Percentiles rank a stretch among this genome's conserved stretches.
These are phyloP conservation scores for Lophotriccus pileatus DNA, from an alignment of 2,797 vertebrate genomes.

Conservation along the genomic window DNA sequence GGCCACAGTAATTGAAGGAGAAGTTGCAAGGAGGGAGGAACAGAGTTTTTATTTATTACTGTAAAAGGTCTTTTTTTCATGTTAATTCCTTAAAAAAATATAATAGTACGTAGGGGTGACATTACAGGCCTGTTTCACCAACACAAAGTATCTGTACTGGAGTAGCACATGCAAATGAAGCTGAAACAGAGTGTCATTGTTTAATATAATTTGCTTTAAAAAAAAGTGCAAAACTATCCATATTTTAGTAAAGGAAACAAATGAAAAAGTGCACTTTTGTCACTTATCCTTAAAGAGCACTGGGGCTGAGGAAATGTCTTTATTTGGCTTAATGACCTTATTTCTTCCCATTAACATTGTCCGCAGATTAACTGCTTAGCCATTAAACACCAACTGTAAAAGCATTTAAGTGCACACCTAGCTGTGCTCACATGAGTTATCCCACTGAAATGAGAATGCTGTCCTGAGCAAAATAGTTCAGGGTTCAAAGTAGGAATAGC, in stretches of 20 bases:
- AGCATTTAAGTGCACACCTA: neutral
- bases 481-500: neutral
- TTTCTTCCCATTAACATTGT: neutral
- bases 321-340: neutral
- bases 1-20: constrained; percentile 9
- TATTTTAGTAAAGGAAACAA: constrained; percentile 9
- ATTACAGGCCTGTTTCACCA: constrained; percentile 46
- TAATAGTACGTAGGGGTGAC: constrained; percentile 39
- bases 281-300: neutral
- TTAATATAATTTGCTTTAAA: constrained; percentile 20
- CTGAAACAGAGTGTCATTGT: constrained; percentile 52
- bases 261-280: neutral
- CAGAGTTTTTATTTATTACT: constrained; percentile 50
- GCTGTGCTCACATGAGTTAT: neutral
- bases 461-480: neutral
- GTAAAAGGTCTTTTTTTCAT: constrained; percentile 42
- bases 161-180: constrained; percentile 49
- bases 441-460: neutral
- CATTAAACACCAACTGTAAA: neutral
- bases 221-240: constrained; percentile 1
- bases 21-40: neutral
- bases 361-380: neutral
- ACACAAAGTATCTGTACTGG: constrained; percentile 38
- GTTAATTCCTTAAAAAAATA: constrained; percentile 48
- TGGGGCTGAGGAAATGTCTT: neutral